Conservation (phyloP, 2,113 vertebrate species). For the Actinemys pallida region DNA sequence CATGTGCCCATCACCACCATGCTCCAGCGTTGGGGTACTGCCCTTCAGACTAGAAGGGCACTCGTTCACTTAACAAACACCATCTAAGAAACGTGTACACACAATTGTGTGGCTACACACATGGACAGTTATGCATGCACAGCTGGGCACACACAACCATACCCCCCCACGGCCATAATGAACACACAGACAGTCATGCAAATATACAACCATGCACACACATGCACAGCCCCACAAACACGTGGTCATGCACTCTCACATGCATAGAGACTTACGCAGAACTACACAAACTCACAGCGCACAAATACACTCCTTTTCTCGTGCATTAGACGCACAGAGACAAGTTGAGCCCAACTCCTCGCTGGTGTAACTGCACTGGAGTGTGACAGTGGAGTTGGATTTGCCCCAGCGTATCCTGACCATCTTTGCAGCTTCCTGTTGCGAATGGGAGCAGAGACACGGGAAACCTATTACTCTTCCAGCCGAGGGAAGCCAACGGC, state of each 20-base stretch:
- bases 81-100: background rate
- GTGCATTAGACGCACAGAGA: background rate
- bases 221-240: background rate
- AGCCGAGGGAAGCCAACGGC: constrained; percentile 48
- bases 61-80: rapidly evolving
- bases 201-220: background rate
- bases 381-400: constrained; percentile 23
- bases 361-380: background rate
- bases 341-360: background rate
- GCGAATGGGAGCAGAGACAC: constrained; percentile 35
- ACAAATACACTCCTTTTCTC: rapidly evolving
- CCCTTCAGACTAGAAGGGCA: background rate
- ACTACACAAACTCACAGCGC: rapidly evolving
- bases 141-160: background rate
- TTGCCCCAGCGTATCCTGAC: constrained; percentile 18
- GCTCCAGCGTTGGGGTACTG: rapidly evolving
- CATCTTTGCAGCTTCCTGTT: constrained; percentile 31
- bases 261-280: background rate
- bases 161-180: background rate
- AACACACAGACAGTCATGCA: background rate
- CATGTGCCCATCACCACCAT: background rate
- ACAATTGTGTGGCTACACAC: background rate
- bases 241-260: background rate
- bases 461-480: constrained; percentile 45
- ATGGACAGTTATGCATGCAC: background rate